Evolutionary conservation across 2,797 vertebrate species (phyloP), one percentile per base, ranked within the genome.

Genomic region (Spinus pinus): DNA sequence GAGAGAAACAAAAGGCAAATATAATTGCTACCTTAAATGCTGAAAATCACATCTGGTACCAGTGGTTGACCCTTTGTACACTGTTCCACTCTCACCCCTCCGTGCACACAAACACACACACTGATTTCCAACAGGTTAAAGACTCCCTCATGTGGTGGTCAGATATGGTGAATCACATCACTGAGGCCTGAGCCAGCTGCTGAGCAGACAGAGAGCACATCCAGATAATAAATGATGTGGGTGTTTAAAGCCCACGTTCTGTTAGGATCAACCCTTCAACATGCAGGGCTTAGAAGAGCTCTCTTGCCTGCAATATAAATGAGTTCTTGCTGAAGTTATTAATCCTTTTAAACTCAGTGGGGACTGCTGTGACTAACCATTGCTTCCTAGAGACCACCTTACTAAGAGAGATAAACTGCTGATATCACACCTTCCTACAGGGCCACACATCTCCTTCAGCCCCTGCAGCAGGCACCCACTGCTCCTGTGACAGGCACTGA

Each of bases 371-470:
- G 98, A 92, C 98, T 98, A 85, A 98, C 98, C 72, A 98, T 98
- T 95, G 96, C 98, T 98, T 97, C 98, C 99, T 7, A 98, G 98
- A 81, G 98, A 99, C 96, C 98, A 98, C n/a, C 95, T 97, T n/a
- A 97, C 98, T 69, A 96, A 84, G 97, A 98, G 98, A 97, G 98
- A 98, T 97, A 98, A 99, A 98, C 65, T 62, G 54, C 33, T 72
- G 17, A n/a, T 20, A 35, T 22, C 25, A 24, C 15, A 20, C 16
- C 17, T 91, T 47, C 11, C 50, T 49, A 1, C 39, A 41, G 30
- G 24, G 9, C 30, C 51, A 88, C 24, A 6, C 2, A 2, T 21
- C 54, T 61, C 86, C 50, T 58, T 9, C 62, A 65, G 75, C 12
- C 50, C 41, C 73, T 17, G 25, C 75, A 87, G 53, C 61, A 64